Evolutionary conservation across 2,113 vertebrate genomes (phyloP).

Genomic region (Caretta caretta): DNA sequence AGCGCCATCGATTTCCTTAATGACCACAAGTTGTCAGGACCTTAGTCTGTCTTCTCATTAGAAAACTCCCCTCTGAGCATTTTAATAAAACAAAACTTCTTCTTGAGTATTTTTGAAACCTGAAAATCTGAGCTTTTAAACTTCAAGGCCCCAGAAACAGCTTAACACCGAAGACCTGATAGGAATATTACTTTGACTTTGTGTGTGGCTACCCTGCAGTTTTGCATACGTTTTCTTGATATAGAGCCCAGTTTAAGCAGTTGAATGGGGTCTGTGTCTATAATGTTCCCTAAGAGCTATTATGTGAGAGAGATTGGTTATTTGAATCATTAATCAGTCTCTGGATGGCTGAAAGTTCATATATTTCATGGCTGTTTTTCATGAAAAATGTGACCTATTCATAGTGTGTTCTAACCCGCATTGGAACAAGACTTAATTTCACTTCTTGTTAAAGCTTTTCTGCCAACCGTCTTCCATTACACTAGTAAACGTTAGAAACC

Average conservation of each 20-base stretch:
- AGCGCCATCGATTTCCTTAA: conserved; percentile 1
- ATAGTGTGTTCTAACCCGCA: conserved; percentile 31
- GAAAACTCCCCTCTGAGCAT: conserved; percentile 26
- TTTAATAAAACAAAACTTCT: conserved; percentile 40
- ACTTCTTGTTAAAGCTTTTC: conserved; percentile 52
- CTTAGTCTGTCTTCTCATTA: background rate
- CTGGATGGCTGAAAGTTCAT: conserved; percentile 63
- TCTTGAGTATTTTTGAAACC: conserved; percentile 25
- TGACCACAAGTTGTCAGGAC: conserved; percentile 13
- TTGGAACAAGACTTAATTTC: conserved; percentile 45
- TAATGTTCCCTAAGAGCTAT: conserved; percentile 70
- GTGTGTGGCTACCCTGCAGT: conserved; percentile 48
- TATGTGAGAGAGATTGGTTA: conserved; percentile 66
- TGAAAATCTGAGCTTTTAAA: conserved; percentile 33
- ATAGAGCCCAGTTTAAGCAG: conserved; percentile 72
- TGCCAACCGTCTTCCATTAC: background rate
- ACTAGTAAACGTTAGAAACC: background rate
- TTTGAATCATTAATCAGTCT: conserved; percentile 73
- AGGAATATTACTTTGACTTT: conserved; percentile 37
- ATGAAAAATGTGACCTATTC: conserved; percentile 58
- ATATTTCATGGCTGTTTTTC: conserved; percentile 66
- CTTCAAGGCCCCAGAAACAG: background rate
- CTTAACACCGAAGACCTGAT: background rate
- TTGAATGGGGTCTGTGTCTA: conserved; percentile 62
- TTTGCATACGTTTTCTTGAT: conserved; percentile 70